phyloP scores from a whole-genome alignment of 23 tunicate genomes.

The Pegea sp. region DNA sequence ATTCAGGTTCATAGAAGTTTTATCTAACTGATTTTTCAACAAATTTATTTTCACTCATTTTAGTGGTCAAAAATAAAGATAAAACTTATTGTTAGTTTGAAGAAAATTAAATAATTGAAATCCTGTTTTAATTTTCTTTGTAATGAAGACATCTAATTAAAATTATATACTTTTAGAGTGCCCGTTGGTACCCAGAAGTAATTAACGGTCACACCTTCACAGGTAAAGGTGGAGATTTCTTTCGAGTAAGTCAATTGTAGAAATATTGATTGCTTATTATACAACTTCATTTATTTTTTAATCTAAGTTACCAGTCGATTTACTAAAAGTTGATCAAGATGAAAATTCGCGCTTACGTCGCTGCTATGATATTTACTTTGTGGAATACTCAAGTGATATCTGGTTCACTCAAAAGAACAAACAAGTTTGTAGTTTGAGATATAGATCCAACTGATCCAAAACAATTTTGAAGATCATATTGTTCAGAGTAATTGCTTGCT shows the following conservation, averaged over 20 bases:
- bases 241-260: constrained; percentile 10
- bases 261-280: neutral
- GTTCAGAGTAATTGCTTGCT: no score
- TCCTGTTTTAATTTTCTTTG: neutral
- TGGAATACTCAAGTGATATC: constrained; percentile 28
- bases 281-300: neutral
- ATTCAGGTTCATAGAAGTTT: constrained; percentile 13
- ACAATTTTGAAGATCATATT: no score
- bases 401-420: constrained; percentile 32
- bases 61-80: neutral
- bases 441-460: no score
- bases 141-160: neutral
- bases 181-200: constrained; percentile 54
- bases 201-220: constrained; percentile 35
- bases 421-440: constrained; percentile 16
- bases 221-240: constrained; percentile 18
- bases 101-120: neutral
- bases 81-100: neutral
- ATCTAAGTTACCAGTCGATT: constrained; percentile 36
- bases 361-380: constrained; percentile 48
- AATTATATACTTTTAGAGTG: constrained; percentile 6
- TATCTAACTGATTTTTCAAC: neutral
- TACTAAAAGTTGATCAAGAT: constrained; percentile 29
- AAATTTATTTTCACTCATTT: neutral
- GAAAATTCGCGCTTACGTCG: constrained; percentile 15